Base-by-base conservation (phyloP, 2,888 invertebrate species). In the Diarsia dahlii region DNA sequence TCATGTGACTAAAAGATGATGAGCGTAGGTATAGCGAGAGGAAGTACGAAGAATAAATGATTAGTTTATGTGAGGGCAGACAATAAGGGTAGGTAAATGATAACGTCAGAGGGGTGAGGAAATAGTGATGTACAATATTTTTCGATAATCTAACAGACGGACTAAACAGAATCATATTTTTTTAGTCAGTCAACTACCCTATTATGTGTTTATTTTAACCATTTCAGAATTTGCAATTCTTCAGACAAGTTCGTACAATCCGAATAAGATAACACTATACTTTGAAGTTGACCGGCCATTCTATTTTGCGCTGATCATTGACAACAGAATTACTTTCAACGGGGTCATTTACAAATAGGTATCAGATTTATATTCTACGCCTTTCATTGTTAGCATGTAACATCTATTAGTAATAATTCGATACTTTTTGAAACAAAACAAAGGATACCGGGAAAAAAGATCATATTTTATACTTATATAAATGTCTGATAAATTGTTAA, bases 231-330 rank as follows among this genome's bases (percentile, higher is more conserved):
- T 80, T 6, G 2, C 1, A 28, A 0, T 3, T 1, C 0, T 1
- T 4, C 0, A 0, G 0, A 67, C 46, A 52, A 2, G 0, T 18
- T 1, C 8, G 18, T 13, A 9, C n/a, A 18, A 45, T 20, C 28
- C 23, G 10, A 13, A 20, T 15, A 5, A 3, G 10, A 20, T n/a
- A n/a, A 34, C 20, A 52, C 65, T 39, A 58, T 12, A n/a, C 23
- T 89, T 91, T 69, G 52, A 74, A 5, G 87, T 83, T 1, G 76
- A 91, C 74, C 89, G 81, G 67, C 90, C 90, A 52, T 91, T 92
- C 76, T 88, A 87, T 67, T 91, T 80, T 76, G 78, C 71, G 18
- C 67, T 92, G 6, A 86, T 74, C 71, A 28, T 65, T 23, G 74
- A 75, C 23, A 73, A 77, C 18, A 56, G 64, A 12, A 12, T 64